These are phyloP conservation scores for Drosophila parvula DNA, from an alignment of 1,140 invertebrate species.

Conservation along the genomic window DNA sequence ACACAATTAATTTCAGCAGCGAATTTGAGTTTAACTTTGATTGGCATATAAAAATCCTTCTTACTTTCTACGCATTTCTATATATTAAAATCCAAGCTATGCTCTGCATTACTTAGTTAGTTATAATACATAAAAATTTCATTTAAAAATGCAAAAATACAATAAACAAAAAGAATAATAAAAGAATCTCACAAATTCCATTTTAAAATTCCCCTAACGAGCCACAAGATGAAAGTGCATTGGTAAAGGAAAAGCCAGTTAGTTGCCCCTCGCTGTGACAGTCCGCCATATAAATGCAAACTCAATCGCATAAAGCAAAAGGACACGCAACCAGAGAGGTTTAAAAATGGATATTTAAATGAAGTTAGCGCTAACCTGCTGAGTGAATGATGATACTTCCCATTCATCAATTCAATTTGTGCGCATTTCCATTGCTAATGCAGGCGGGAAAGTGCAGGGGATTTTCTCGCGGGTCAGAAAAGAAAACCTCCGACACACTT, in stretches of 20 bases:
- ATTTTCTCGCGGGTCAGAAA: conserved; percentile 23
- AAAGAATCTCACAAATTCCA: rapidly evolving
- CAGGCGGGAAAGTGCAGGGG: conserved; percentile 24
- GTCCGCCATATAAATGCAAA: conserved; percentile 12
- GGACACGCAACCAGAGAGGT: background rate
- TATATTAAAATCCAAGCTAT: no score
- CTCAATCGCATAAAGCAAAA: conserved; percentile 15
- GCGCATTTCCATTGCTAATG: conserved; percentile 54
- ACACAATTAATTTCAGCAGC: no score
- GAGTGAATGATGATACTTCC: conserved; percentile 28
- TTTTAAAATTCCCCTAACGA: background rate
- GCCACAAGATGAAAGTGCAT: conserved; percentile 20
- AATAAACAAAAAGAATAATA: background rate
- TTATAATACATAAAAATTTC: no score
- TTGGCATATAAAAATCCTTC: no score
- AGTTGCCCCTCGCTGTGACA: background rate
- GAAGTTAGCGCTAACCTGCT: conserved; percentile 2
- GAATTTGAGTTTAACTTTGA: no score
- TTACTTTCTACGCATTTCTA: no score
- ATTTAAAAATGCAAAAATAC: no score
- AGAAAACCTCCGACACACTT: conserved; percentile 7
- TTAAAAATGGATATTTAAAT: conserved; percentile 24
- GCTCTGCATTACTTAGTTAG: no score
- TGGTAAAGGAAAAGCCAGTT: conserved; percentile 5
- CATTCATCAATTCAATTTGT: conserved; percentile 50